These are phyloP conservation scores for Archocentrus centrarchus DNA, from an alignment of 2,113 vertebrate species.

Conservation along the genomic window DNA sequence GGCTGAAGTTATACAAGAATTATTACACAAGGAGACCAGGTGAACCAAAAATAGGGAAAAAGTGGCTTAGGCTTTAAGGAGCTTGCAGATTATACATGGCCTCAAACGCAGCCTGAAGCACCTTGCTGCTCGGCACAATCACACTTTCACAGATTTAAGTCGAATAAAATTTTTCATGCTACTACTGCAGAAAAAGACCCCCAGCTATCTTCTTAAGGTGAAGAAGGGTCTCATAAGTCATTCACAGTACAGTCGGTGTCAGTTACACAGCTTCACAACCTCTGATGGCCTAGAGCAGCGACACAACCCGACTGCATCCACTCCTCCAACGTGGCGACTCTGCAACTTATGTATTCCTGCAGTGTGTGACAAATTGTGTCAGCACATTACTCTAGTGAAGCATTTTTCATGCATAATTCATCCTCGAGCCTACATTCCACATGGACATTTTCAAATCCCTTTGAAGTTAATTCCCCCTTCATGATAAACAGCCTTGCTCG, in stretches of 20 bases:
- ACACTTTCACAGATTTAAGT: conserved; percentile 6
- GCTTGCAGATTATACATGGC: conserved; percentile 29
- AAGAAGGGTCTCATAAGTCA: conserved; percentile 55
- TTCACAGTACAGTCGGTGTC: conserved; percentile 52
- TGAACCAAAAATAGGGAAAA: neutral
- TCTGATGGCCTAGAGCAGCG: conserved; percentile 10
- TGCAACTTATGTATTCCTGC: conserved; percentile 55
- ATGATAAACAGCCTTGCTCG: conserved; percentile 56
- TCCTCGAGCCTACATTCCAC: conserved; percentile 48
- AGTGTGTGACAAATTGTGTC: conserved; percentile 70
- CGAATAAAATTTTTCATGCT: conserved; percentile 16
- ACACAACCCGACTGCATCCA: conserved; percentile 28
- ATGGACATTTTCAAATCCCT: conserved; percentile 65
- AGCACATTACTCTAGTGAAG: conserved; percentile 60
- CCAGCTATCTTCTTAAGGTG: conserved; percentile 33
- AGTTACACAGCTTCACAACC: conserved; percentile 50
- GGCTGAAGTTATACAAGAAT: neutral
- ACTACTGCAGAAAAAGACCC: conserved; percentile 33
- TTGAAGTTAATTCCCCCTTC: conserved; percentile 70
- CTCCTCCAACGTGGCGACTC: neutral
- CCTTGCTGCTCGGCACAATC: neutral
- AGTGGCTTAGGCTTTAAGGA: conserved; percentile 15
- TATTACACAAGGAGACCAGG: neutral
- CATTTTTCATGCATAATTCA: conserved; percentile 69
- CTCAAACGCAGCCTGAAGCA: conserved; percentile 12